phyloP scores from a whole-genome alignment of 2,113 vertebrate species.

The Cochlearius cochlearius region DNA sequence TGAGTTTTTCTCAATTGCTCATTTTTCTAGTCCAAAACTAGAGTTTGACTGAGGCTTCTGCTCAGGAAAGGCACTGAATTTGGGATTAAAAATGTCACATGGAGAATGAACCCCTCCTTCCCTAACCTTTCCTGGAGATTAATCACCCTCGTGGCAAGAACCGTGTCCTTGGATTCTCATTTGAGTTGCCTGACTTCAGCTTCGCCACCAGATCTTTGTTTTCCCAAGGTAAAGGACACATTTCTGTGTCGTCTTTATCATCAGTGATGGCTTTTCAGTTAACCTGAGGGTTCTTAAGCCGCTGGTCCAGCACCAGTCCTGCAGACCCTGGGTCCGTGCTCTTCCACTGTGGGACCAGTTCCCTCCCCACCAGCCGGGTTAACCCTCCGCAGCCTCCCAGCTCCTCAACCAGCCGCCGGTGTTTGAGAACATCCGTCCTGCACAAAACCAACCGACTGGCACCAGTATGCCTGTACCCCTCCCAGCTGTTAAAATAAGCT shows the following conservation, averaged over 20 bases:
- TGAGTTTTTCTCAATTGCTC: not conserved
- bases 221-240: not conserved
- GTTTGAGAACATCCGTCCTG: not conserved
- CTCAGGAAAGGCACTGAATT: not conserved
- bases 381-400: not conserved
- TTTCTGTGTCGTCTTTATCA: not conserved
- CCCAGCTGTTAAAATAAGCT: not conserved
- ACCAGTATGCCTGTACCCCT: not conserved
- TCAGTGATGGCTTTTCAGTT: not conserved
- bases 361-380: not conserved
- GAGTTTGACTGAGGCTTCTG: not conserved
- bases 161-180: not conserved
- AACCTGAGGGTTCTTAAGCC: not conserved
- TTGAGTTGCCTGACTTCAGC: not conserved
- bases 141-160: not conserved
- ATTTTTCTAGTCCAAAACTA: not conserved
- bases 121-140: not conserved
- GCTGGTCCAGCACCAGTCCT: not conserved
- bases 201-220: not conserved
- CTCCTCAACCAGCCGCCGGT: not conserved
- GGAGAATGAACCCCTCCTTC: not conserved
- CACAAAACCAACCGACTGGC: not conserved
- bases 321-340: not conserved
- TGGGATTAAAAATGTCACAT: not conserved
- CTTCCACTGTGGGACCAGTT: not conserved